Conservation (phyloP, 2,888 invertebrate species). For the Epistrophella euchroma region DNA sequence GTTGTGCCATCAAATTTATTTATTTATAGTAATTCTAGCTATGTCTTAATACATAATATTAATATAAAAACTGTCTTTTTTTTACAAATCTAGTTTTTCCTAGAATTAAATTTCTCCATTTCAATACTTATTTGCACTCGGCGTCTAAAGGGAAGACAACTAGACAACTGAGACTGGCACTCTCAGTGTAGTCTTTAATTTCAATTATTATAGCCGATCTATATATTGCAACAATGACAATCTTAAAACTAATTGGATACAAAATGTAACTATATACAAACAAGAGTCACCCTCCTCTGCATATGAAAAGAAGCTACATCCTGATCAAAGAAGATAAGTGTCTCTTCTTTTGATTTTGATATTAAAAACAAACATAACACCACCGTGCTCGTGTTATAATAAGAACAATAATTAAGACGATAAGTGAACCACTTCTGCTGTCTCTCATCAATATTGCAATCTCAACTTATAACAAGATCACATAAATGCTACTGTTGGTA, state of each 20-base stretch:
- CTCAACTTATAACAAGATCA: not conserved
- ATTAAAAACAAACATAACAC: conserved; percentile 23
- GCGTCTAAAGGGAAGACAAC: conserved; percentile 27
- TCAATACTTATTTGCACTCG: not conserved
- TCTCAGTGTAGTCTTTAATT: conserved; percentile 31
- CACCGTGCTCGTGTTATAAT: not conserved
- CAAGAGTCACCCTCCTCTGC: not conserved
- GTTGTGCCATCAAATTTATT: too few species aligned
- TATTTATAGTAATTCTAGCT: too few species aligned
- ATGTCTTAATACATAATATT: not conserved
- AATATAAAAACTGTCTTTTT: not conserved
- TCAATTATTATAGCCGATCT: conserved; percentile 52
- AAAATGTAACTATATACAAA: not conserved
- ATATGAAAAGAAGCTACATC: not conserved
- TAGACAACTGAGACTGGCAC: conserved; percentile 31
- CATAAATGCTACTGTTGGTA: conserved; percentile 16
- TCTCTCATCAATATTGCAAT: conserved; percentile 12
- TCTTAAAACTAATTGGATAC: conserved; percentile 14
- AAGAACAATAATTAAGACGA: conserved; percentile 10
- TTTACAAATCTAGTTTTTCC: not conserved
- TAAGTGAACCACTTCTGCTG: conserved; percentile 14
- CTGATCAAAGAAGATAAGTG: not conserved
- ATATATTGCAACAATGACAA: conserved; percentile 57
- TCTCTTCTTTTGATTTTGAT: not conserved
- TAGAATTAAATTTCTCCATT: not conserved